Evolutionary conservation across 2,797 vertebrate species (phyloP).

Genomic region (Catharus ustulatus): DNA sequence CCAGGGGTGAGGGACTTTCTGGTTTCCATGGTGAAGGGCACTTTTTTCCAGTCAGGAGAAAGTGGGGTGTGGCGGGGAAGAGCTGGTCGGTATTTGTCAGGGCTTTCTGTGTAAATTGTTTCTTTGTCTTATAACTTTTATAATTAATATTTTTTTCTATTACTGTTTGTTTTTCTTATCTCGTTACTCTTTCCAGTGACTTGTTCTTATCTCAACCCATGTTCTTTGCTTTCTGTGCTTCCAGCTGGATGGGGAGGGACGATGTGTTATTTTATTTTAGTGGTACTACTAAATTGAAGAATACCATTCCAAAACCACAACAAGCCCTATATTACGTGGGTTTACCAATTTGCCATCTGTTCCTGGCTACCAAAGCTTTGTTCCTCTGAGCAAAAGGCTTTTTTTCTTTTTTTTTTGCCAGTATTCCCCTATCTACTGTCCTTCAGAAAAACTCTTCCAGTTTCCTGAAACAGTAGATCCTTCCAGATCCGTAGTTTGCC

Average conservation of each 20-base stretch:
- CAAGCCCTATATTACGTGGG: neutral
- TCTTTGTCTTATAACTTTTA: neutral
- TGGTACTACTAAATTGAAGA: neutral
- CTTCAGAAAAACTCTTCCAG: neutral
- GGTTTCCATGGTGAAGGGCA: neutral
- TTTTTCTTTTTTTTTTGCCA: neutral
- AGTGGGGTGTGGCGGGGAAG: neutral
- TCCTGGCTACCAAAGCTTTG: neutral
- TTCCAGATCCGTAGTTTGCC: neutral
- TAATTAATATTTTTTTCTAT: neutral
- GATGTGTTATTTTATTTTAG: rapidly evolving
- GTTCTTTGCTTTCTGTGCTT: neutral
- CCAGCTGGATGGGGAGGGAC: neutral
- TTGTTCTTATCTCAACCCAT: neutral
- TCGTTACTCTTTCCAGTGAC: neutral
- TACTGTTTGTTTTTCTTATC: neutral
- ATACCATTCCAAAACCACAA: neutral
- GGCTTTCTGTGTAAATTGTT: rapidly evolving
- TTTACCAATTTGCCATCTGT: neutral
- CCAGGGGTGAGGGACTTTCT: neutral
- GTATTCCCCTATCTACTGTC: neutral
- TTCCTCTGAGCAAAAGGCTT: neutral
- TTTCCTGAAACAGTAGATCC: neutral
- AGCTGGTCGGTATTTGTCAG: rapidly evolving
- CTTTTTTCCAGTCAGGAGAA: neutral